A percentile compares a stretch with the other conserved stretches of the same genome.
Evolutionary conservation across 2,113 vertebrate species (phyloP).

Genomic region (Salvelinus alpinus): DNA sequence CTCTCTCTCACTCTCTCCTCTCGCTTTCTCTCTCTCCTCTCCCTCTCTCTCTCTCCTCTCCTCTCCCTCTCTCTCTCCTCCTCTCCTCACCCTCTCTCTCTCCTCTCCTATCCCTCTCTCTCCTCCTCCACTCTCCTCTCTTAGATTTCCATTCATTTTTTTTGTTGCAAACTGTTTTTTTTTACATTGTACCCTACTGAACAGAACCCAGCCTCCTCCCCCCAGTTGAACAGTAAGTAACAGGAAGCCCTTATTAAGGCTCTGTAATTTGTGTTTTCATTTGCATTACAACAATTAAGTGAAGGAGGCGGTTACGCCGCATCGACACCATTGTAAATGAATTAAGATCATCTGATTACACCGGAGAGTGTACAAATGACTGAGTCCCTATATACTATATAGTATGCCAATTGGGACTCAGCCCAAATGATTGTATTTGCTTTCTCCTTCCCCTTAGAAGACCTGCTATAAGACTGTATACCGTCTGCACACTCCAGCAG

Average conservation of each 20-base stretch:
- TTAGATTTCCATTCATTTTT: too few species aligned
- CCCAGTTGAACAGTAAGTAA: constrained; percentile 31
- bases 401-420: too few species aligned
- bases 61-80: background rate
- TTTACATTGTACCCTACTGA: too few species aligned
- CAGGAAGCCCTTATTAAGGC: constrained; percentile 60
- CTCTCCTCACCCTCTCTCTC: background rate
- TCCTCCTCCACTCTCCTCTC: background rate
- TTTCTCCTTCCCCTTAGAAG: background rate
- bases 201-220: constrained; percentile 1
- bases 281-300: constrained; percentile 66
- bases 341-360: constrained; percentile 70
- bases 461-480: too few species aligned
- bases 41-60: background rate
- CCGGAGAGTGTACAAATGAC: background rate
- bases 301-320: constrained; percentile 57
- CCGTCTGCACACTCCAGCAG: too few species aligned
- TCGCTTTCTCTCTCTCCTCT: too few species aligned
- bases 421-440: background rate
- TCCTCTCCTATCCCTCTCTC: background rate
- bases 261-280: constrained; percentile 60
- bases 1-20: constrained; percentile 1
- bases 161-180: too few species aligned
- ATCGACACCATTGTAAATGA: constrained; percentile 57
- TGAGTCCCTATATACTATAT: too few species aligned